Conservation (phyloP, 2,888 invertebrate genomes). For the Cephus runcator region DNA sequence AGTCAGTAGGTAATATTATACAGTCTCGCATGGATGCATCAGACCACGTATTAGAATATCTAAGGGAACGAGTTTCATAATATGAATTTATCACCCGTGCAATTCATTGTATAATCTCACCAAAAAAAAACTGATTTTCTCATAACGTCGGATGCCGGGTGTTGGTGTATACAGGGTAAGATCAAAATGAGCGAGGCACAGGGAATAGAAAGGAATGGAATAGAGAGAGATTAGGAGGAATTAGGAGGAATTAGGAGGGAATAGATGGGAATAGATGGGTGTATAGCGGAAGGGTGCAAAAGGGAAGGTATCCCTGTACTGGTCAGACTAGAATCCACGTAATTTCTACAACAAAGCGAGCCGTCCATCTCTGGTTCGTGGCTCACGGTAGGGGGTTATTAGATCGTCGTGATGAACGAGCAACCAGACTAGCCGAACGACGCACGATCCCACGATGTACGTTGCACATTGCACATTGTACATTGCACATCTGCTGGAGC, state of each 20-base stretch:
- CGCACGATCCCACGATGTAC: constrained; percentile 32
- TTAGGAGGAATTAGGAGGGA: not conserved
- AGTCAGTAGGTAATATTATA: not conserved
- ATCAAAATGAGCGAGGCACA: not conserved
- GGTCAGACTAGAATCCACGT: constrained; percentile 39
- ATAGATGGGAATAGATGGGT: not conserved
- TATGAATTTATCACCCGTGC: not conserved
- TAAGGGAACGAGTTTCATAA: not conserved
- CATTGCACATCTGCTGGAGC: constrained; percentile 28
- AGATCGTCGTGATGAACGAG: constrained; percentile 55
- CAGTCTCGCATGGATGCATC: not conserved
- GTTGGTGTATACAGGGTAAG: not conserved
- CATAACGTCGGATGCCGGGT: not conserved
- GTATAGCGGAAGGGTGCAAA: not conserved
- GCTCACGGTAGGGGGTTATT: constrained; percentile 42
- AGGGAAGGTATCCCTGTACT: not conserved
- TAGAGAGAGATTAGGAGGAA: not conserved
- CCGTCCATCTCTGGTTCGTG: constrained; percentile 39
- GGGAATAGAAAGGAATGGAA: not conserved
- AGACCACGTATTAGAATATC: not conserved
- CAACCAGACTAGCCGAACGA: constrained; percentile 34
- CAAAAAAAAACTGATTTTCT: not conserved
- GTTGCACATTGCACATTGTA: constrained; percentile 9
- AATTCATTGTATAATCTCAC: not conserved
- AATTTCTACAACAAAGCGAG: constrained; percentile 53